Evolutionary conservation across 2,888 invertebrate species (phyloP).

Genomic region (Candidula unifasciata): DNA sequence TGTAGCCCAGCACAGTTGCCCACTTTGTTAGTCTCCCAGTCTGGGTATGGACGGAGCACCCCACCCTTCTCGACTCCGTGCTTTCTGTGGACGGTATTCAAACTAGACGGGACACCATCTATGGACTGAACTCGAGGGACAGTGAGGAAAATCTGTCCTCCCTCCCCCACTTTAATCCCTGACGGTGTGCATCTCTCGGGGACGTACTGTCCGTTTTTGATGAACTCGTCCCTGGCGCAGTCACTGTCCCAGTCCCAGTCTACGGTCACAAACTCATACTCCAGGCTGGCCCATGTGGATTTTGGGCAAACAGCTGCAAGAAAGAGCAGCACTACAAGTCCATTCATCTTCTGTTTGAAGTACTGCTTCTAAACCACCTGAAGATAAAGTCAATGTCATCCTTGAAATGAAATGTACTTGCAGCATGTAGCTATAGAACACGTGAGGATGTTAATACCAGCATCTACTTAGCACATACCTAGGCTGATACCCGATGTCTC

Average conservation of each 20-base stretch:
- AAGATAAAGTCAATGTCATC: too few species aligned
- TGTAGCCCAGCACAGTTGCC: constrained; percentile 68
- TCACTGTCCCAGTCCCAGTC: constrained; percentile 55
- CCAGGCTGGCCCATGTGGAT: constrained; percentile 1
- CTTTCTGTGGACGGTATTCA: constrained; percentile 45
- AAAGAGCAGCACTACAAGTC: background rate
- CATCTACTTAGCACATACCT: too few species aligned
- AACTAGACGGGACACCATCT: constrained; percentile 29
- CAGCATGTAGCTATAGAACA: too few species aligned
- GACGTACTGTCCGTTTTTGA: background rate
- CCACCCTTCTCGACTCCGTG: background rate
- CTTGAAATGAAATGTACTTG: background rate
- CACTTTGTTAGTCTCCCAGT: constrained; percentile 62
- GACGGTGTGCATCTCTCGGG: constrained; percentile 17
- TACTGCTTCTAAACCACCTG: background rate
- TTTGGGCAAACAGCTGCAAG: background rate
- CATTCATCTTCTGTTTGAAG: background rate
- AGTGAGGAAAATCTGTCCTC: constrained; percentile 20
- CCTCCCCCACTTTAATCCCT: constrained; percentile 2
- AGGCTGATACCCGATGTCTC: too few species aligned
- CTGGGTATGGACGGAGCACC: constrained; percentile 63
- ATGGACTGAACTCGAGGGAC: background rate
- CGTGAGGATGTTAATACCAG: too few species aligned
- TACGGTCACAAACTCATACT: constrained; percentile 61
- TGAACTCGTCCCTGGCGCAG: background rate